A percentile compares a stretch with the other conserved stretches of the same genome.
phyloP scores from a whole-genome alignment of 2,888 invertebrate species.

The Phrixothrix hirtus region DNA sequence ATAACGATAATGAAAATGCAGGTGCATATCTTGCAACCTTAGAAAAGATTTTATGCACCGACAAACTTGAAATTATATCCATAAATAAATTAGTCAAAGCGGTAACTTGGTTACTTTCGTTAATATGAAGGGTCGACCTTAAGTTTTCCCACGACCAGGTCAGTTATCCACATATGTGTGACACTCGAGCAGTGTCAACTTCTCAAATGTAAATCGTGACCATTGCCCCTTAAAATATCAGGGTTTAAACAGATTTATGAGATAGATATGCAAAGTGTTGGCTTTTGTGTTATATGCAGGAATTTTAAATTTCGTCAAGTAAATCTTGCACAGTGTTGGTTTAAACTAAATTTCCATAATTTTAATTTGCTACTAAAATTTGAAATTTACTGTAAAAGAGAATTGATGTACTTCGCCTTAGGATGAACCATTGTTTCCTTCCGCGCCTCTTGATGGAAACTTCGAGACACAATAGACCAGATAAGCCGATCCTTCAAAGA shows the following conservation, averaged over 20 bases:
- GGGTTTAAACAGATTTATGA: conserved; percentile 21
- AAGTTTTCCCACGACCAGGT: conserved; percentile 24
- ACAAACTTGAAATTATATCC: conserved; percentile 11
- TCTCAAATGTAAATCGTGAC: conserved; percentile 25
- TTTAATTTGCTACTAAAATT: conserved; percentile 30
- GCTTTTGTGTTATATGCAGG: conserved; percentile 4
- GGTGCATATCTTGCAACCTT: too few species aligned
- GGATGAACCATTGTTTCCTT: conserved; percentile 51
- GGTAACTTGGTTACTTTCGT: conserved; percentile 11
- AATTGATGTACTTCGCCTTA: conserved; percentile 27
- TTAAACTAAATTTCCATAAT: conserved; percentile 32
- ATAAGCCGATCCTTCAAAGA: conserved; percentile 43
- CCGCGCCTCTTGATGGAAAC: conserved; percentile 46
- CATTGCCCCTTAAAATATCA: conserved; percentile 26
- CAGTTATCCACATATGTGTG: conserved; percentile 15
- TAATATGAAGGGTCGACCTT: conserved; percentile 11
- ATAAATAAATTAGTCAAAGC: conserved; percentile 10
- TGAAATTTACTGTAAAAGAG: conserved; percentile 27
- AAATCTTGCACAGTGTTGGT: conserved; percentile 5
- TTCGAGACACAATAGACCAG: conserved; percentile 49
- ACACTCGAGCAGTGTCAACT: conserved; percentile 14
- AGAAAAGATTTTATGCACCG: too few species aligned
- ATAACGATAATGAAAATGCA: too few species aligned
- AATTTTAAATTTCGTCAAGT: conserved; percentile 13
- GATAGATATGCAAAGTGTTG: conserved; percentile 24